These are phyloP conservation scores for Cynodonichthys magdalenae DNA, from an alignment of 2,797 vertebrate genomes.

Conservation along the genomic window DNA sequence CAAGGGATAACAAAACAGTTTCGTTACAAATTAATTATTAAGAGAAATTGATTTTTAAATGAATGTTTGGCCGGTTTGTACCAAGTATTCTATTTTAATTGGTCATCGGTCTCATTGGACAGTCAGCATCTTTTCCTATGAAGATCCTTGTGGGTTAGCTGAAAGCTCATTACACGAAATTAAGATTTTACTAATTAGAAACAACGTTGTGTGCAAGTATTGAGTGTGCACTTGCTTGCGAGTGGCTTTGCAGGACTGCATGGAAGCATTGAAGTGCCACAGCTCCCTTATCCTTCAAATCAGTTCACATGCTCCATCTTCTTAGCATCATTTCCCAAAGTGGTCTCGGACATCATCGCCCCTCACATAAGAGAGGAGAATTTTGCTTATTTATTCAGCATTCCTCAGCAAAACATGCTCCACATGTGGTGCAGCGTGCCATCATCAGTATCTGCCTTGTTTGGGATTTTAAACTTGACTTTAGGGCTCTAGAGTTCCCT, in stretches of 20 bases:
- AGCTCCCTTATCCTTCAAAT: slow-evolving; percentile 40
- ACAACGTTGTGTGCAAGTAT: not conserved
- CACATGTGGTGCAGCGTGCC: slow-evolving; percentile 12
- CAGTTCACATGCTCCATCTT: slow-evolving; percentile 66
- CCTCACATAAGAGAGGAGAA: slow-evolving; percentile 46
- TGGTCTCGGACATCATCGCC: slow-evolving; percentile 55
- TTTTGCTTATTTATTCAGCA: slow-evolving; percentile 48
- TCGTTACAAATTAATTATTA: slow-evolving; percentile 59
- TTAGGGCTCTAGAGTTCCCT: slow-evolving; percentile 35
- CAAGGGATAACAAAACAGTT: slow-evolving; percentile 42
- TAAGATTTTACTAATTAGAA: slow-evolving; percentile 27
- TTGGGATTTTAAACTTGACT: slow-evolving; percentile 52
- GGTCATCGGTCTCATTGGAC: slow-evolving; percentile 53
- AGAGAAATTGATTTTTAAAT: slow-evolving; percentile 61
- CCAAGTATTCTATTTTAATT: slow-evolving; percentile 62
- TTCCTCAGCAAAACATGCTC: not conserved
- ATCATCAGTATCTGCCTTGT: slow-evolving; percentile 63
- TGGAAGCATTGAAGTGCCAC: slow-evolving; percentile 28
- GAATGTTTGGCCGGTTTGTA: slow-evolving; percentile 29
- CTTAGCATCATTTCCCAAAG: slow-evolving; percentile 51
- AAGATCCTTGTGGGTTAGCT: slow-evolving; percentile 43
- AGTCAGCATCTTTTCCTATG: slow-evolving; percentile 43
- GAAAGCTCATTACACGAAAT: not conserved
- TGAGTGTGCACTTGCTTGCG: slow-evolving; percentile 5
- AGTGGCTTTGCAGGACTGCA: slow-evolving; percentile 16